Conservation (phyloP, 2,888 invertebrate species). For the Therioaphis trifolii region DNA sequence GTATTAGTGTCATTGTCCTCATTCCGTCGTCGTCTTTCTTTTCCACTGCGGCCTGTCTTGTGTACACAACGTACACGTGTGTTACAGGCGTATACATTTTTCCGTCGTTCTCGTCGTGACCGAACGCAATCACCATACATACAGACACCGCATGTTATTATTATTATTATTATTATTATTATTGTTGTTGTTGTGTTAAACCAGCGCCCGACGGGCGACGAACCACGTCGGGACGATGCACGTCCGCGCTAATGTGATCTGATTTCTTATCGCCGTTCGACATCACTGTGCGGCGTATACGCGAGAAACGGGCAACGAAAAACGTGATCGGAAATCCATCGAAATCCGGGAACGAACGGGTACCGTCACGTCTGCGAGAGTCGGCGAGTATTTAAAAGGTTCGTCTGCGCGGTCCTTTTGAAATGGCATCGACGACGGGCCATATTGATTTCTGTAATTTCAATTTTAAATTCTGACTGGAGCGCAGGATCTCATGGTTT, state of each 20-base stretch:
- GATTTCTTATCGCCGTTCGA: slow-evolving; percentile 22
- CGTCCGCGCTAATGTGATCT: slow-evolving; percentile 8
- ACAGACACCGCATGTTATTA: not conserved
- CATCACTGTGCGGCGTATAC: not conserved
- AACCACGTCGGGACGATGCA: slow-evolving; percentile 17
- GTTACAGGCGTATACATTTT: not conserved
- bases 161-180: not conserved
- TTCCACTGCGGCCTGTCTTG: not conserved
- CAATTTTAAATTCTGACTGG: no score
- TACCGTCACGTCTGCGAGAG: no score
- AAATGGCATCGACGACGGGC: no score
- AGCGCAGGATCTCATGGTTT: no score
- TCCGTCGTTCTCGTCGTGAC: slow-evolving; percentile 28
- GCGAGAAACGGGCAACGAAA: not conserved
- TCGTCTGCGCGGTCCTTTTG: no score
- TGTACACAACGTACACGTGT: not conserved
- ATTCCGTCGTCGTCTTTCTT: slow-evolving; percentile 9
- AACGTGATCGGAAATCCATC: slow-evolving; percentile 30
- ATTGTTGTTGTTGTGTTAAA: not conserved
- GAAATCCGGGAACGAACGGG: no score
- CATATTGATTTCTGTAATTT: no score
- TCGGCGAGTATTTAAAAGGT: no score
- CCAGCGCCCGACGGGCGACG: not conserved
- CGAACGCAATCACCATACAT: slow-evolving; percentile 8
- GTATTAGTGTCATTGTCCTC: slow-evolving; percentile 33